Percentiles rank a stretch among this genome's conserved stretches.
phyloP scores from a whole-genome alignment of 1,140 invertebrate species.

The Zaprionus davidi region DNA sequence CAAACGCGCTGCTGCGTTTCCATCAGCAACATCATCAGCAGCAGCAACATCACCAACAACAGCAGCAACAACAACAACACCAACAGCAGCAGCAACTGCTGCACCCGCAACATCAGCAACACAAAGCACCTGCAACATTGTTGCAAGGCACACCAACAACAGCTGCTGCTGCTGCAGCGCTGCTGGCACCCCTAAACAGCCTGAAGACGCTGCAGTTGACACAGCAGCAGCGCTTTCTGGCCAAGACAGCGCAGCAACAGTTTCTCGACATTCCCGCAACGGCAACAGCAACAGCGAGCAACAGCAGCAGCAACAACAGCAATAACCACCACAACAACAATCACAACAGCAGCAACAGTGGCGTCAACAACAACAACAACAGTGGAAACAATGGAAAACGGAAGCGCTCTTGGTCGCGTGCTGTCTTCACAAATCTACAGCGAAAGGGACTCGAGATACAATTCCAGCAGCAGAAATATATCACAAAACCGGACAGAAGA shows the following conservation, averaged over 20 bases:
- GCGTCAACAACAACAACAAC: slow-evolving; percentile 4
- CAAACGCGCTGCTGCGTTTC: slow-evolving; percentile 68
- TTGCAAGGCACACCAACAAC: slow-evolving; percentile 32
- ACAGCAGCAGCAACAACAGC: slow-evolving; percentile 38
- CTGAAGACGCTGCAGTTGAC: slow-evolving; percentile 62
- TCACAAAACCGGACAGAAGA: slow-evolving; percentile 97
- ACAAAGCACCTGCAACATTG: slow-evolving; percentile 36
- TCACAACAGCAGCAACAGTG: slow-evolving; percentile 20
- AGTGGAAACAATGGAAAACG: slow-evolving; percentile 86
- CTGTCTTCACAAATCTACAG: slow-evolving; percentile 97
- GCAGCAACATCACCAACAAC: slow-evolving; percentile 47
- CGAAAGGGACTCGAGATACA: slow-evolving; percentile 96
- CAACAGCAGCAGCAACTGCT: slow-evolving; percentile 53
- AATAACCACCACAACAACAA: slow-evolving; percentile 6
- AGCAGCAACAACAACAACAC: slow-evolving; percentile 38
- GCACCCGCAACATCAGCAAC: slow-evolving; percentile 38
- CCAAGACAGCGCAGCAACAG: slow-evolving; percentile 46
- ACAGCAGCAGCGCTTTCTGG: slow-evolving; percentile 65
- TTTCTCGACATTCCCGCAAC: slow-evolving; percentile 54
- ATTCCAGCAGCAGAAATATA: slow-evolving; percentile 98
- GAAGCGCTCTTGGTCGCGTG: slow-evolving; percentile 96
- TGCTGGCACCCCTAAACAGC: slow-evolving; percentile 62
- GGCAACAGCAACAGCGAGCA: slow-evolving; percentile 15
- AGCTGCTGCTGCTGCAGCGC: slow-evolving; percentile 14
- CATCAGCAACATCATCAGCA: slow-evolving; percentile 64